Conservation (phyloP, 2,797 vertebrate species). For the Paedocypris micromegethes region DNA sequence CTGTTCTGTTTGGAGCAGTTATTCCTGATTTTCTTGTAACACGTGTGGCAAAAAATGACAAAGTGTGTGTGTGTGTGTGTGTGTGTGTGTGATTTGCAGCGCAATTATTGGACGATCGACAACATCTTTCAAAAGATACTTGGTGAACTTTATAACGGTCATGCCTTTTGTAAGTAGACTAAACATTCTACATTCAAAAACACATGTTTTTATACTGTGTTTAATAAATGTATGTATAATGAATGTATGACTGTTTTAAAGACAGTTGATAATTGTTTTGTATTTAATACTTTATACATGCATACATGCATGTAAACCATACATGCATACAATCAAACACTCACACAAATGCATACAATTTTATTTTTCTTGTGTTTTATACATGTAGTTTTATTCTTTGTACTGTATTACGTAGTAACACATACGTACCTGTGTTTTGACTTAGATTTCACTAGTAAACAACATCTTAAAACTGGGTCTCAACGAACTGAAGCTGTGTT, state of each 20-base stretch:
- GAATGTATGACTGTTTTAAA: too few relatives aligned
- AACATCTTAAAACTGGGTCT: constrained; percentile 82
- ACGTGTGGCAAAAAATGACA: neutral
- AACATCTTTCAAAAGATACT: constrained; percentile 78
- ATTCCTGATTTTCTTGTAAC: constrained; percentile 39
- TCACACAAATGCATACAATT: too few relatives aligned
- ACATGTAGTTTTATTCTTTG: too few relatives aligned
- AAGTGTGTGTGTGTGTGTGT: constrained; percentile 25
- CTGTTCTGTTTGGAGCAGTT: constrained; percentile 18
- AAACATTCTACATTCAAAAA: neutral
- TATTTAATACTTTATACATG: too few relatives aligned
- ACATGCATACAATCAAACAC: too few relatives aligned
- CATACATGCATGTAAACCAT: too few relatives aligned
- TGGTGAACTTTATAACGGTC: constrained; percentile 80
- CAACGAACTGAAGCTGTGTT: constrained; percentile 79
- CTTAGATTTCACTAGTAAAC: constrained; percentile 81
- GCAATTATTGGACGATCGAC: constrained; percentile 84
- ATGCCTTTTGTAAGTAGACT: constrained; percentile 82
- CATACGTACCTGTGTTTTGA: constrained; percentile 28
- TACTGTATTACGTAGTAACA: neutral
- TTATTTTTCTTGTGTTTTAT: too few relatives aligned
- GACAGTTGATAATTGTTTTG: too few relatives aligned
- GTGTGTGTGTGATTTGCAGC: constrained; percentile 72
- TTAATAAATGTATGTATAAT: too few relatives aligned
- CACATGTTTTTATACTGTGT: too few relatives aligned